These are phyloP conservation scores for Clinocottus analis DNA, from an alignment of 2,113 vertebrate genomes.

Conservation along the genomic window DNA sequence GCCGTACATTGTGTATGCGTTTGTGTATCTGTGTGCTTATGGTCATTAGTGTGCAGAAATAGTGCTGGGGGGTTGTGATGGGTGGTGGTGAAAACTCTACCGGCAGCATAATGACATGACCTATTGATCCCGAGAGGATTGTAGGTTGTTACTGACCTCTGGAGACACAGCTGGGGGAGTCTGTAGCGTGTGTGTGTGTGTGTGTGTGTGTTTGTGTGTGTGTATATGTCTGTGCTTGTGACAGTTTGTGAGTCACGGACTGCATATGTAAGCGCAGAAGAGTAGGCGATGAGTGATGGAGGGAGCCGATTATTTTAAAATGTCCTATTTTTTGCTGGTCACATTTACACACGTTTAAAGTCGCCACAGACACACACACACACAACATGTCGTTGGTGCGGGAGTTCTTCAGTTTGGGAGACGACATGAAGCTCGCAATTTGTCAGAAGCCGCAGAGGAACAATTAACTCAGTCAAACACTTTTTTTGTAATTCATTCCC, in stretches of 20 bases:
- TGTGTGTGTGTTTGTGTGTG: not conserved
- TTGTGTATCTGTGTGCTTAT: not conserved
- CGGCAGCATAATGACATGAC: constrained; percentile 67
- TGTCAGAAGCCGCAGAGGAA: not conserved
- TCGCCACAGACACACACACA: not conserved
- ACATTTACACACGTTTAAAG: no score
- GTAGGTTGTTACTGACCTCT: constrained; percentile 60
- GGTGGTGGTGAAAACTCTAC: constrained; percentile 62
- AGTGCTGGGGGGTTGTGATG: constrained; percentile 43
- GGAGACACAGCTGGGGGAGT: constrained; percentile 19
- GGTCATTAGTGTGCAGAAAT: constrained; percentile 66
- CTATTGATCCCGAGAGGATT: constrained; percentile 69
- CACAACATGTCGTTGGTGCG: not conserved
- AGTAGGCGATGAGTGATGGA: not conserved
- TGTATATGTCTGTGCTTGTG: not conserved
- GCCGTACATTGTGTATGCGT: constrained; percentile 4
- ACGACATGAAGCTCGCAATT: not conserved
- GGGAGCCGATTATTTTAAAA: not conserved
- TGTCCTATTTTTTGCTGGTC: not conserved
- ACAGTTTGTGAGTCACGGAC: not conserved
- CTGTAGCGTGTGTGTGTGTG: not conserved
- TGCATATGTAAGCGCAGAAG: not conserved
- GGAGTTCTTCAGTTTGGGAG: not conserved
- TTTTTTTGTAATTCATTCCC: not conserved
- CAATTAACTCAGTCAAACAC: not conserved